A percentile compares a stretch with the other conserved stretches of the same genome.
Conservation (phyloP, 1,140 invertebrate species). For the Drosophila funebris region DNA sequence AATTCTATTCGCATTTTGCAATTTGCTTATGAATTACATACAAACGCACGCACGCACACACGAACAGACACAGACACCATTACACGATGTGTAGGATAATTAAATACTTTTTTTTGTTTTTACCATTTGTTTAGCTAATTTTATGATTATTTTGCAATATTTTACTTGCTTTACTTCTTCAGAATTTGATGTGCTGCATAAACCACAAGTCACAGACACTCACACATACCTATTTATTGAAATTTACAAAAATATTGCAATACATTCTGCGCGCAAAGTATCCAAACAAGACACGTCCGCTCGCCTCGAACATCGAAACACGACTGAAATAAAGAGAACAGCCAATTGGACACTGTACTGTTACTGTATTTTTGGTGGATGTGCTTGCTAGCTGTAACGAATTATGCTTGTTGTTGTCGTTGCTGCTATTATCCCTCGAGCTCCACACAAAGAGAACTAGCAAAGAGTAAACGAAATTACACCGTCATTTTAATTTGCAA, state of each 20-base stretch:
- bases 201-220: neutral
- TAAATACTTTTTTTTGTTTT: neutral
- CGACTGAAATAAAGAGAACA: slow-evolving; percentile 27
- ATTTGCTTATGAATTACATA: slow-evolving; percentile 43
- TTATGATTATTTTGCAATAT: slow-evolving; percentile 11
- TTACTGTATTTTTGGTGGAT: slow-evolving; percentile 33
- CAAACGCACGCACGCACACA: slow-evolving; percentile 3
- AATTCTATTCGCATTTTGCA: slow-evolving; percentile 60
- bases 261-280: slow-evolving; percentile 6
- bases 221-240: slow-evolving; percentile 26
- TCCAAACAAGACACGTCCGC: neutral
- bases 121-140: slow-evolving; percentile 8
- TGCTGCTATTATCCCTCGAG: neutral
- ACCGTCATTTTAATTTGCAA: neutral
- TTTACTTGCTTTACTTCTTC: slow-evolving; percentile 15
- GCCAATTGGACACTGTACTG: slow-evolving; percentile 28
- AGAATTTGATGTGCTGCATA: neutral
- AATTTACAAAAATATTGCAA: slow-evolving; percentile 40
- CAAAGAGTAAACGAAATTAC: slow-evolving; percentile 7
- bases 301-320: slow-evolving; percentile 37
- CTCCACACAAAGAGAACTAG: neutral
- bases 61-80: slow-evolving; percentile 1
- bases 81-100: neutral
- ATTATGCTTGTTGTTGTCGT: neutral
- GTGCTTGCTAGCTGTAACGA: slow-evolving; percentile 4